phyloP scores from a whole-genome alignment of 1,140 invertebrate genomes.

The Kradibia gibbosae region DNA sequence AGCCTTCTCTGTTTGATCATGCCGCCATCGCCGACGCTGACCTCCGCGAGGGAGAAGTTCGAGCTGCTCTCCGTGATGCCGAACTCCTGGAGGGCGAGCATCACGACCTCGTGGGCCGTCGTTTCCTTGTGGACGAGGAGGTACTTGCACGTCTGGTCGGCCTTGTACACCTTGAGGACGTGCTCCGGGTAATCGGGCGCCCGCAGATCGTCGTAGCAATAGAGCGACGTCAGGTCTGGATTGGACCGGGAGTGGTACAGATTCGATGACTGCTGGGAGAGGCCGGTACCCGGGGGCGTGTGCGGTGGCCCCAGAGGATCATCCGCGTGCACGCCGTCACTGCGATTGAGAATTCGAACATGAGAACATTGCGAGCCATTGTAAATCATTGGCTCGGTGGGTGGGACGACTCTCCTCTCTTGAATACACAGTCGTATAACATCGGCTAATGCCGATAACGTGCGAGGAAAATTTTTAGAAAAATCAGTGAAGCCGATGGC shows the following conservation, averaged over 20 bases:
- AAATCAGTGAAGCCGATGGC: too few species aligned
- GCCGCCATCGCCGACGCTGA: constrained; percentile 93
- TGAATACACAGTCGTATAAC: background rate
- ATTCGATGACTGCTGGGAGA: constrained; percentile 66
- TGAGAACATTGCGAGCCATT: background rate
- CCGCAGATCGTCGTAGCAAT: constrained; percentile 82
- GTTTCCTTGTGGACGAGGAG: constrained; percentile 98
- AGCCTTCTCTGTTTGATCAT: constrained; percentile 97
- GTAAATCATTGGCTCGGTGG: background rate
- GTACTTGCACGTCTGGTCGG: constrained; percentile 98
- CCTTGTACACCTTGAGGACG: constrained; percentile 96
- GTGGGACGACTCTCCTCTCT: background rate
- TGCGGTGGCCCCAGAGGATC: constrained; percentile 72
- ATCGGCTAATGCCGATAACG: background rate
- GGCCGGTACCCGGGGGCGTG: constrained; percentile 69
- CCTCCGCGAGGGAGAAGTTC: constrained; percentile 95
- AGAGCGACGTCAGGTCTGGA: constrained; percentile 87
- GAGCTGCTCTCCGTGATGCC: constrained; percentile 94
- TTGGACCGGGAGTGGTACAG: constrained; percentile 92
- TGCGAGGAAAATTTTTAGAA: too few species aligned
- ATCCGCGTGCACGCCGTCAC: constrained; percentile 76
- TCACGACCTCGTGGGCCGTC: constrained; percentile 97
- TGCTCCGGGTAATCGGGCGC: constrained; percentile 94
- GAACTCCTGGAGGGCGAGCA: constrained; percentile 97
- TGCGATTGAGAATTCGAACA: constrained; percentile 50